Evolutionary conservation across 2,888 invertebrate genomes (phyloP).

Genomic region (Scaptomyza parva): DNA sequence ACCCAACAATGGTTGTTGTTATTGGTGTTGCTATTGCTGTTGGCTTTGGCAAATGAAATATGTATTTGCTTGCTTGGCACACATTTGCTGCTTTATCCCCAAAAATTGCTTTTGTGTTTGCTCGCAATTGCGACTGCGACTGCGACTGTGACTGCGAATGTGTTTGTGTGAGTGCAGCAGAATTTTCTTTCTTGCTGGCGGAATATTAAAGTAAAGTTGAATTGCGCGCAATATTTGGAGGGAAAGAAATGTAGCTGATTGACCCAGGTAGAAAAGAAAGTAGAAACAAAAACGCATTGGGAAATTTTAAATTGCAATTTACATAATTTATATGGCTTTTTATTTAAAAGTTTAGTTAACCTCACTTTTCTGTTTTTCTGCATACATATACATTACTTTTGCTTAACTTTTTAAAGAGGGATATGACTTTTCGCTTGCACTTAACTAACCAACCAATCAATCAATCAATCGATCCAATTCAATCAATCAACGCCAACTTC

Average conservation of each 20-base stretch:
- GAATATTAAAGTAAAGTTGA: conserved; percentile 42
- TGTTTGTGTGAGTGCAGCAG: background rate
- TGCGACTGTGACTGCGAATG: background rate
- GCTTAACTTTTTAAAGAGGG: conserved; percentile 25
- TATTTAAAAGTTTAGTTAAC: conserved; percentile 58
- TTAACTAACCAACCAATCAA: conserved; percentile 40
- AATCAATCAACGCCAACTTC: conserved; percentile 32
- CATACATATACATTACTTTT: conserved; percentile 39
- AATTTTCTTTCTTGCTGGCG: conserved; percentile 8
- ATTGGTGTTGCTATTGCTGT: background rate
- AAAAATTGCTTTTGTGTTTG: conserved; percentile 47
- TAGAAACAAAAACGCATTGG: conserved; percentile 31
- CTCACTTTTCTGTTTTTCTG: conserved; percentile 45
- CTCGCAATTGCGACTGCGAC: conserved; percentile 13
- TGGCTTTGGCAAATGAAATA: conserved; percentile 51
- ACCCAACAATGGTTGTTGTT: background rate
- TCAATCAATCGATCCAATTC: conserved; percentile 7
- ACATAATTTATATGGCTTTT: conserved; percentile 48
- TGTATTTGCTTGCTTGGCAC: conserved; percentile 64
- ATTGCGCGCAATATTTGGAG: background rate
- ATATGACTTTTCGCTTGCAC: conserved; percentile 40
- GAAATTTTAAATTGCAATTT: conserved; percentile 39
- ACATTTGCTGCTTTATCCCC: conserved; percentile 48
- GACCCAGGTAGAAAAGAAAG: conserved; percentile 24
- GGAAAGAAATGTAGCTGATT: background rate